Evolutionary conservation across 2,888 invertebrate species (phyloP).

Genomic region (Coelopa pilipes): DNA sequence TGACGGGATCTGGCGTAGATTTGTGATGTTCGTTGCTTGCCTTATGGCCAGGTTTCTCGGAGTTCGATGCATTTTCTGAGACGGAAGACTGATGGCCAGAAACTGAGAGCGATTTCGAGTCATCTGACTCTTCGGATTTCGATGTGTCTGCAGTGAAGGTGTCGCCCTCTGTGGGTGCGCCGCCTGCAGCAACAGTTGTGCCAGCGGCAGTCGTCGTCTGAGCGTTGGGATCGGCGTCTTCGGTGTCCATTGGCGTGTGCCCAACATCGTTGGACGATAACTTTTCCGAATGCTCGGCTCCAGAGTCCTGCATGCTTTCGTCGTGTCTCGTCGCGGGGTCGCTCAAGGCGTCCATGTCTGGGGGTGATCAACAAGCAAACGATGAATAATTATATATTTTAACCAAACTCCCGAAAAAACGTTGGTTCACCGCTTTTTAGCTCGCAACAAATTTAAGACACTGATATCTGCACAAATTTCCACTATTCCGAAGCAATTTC

Average conservation of each 20-base stretch:
- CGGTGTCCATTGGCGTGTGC: constrained; percentile 21
- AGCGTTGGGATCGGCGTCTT: not conserved
- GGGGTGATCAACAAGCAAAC: not conserved
- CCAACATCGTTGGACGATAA: not conserved
- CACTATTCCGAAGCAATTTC: not conserved
- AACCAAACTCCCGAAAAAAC: no score
- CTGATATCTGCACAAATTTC: not conserved
- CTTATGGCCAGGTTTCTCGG: not conserved
- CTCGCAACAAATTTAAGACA: not conserved
- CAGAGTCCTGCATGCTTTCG: constrained; percentile 14
- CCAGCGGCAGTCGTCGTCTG: not conserved
- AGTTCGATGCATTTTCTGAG: not conserved
- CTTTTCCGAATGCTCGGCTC: not conserved
- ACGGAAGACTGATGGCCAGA: not conserved
- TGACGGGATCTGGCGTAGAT: not conserved
- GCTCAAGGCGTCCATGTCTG: constrained; percentile 18
- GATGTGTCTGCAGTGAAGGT: not conserved
- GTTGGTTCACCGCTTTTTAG: not conserved
- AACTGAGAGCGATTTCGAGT: not conserved
- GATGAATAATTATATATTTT: not conserved
- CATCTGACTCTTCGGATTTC: not conserved
- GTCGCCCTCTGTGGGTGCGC: constrained; percentile 9
- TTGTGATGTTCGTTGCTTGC: no score
- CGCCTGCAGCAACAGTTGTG: not conserved
- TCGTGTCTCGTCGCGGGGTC: constrained; percentile 8